Base-by-base conservation (phyloP, 2,888 invertebrate species). In the Chrysolina americana region DNA sequence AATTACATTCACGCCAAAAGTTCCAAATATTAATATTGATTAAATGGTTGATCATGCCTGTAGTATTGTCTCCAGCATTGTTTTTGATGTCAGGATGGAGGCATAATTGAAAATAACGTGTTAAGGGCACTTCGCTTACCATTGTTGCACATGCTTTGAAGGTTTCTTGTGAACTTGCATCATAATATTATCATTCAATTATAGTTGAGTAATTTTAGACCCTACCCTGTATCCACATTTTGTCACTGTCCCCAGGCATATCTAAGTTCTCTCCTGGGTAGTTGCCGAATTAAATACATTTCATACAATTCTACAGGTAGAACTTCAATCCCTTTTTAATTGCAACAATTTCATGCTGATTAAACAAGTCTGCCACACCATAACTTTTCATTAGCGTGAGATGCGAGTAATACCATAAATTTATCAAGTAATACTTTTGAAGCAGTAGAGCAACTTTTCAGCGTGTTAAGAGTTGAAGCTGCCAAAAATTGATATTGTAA, bases 281-380 rank as follows among this genome's bases (percentile, higher is more conserved):
- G 59, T 59, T 28, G 15, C n/a, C 36, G n/a, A 59, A 59, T 17
- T 28, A 59, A 11, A n/a, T 10, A 15, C 28, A 4, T 28, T 59
- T 28, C 59, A 15, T 0, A 17, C 59, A 59, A 59, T 28, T 59
- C 28, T 59, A 59, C 59, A 59, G 59, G 59, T 59, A 10, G n/a
- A 28, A n/a, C 59, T 28, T 1, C 23, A 28, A 28, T 59, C 59
- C 36, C 9, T n/a, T 56, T 28, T 56, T 68, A 36, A 68, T 68
- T 68, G 68, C 56, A 41, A 68, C 68, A 68, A 68, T 68, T 68
- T 21, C 41, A 56, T 15, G 68, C 68, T 56, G 36, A 68, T 68
- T 68, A 48, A 68, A 23, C 56, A 53, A 56, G 36, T 23, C 59
- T 13, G 21, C 53, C 53, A 21, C 19, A 21, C 21, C 53, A 21